These are phyloP conservation scores for Pogonomyrmex barbatus DNA, from an alignment of 1,140 invertebrate genomes.

Conservation along the genomic window DNA sequence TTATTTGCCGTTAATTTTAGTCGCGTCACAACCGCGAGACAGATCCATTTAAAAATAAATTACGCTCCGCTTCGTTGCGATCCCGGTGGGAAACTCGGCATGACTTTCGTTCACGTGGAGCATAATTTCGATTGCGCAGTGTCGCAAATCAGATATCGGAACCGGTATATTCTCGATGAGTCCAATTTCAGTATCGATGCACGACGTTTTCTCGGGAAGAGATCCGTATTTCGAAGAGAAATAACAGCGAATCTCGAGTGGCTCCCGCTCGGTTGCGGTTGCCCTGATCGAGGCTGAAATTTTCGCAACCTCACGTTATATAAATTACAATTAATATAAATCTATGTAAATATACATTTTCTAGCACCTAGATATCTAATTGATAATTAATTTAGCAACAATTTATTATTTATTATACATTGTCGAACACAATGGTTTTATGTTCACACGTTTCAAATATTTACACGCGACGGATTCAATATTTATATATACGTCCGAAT, in stretches of 20 bases:
- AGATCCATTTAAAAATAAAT: constrained; percentile 48
- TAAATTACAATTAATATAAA: not conserved
- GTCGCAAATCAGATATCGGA: constrained; percentile 55
- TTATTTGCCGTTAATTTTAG: constrained; percentile 59
- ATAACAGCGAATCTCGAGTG: not conserved
- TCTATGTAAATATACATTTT: not conserved
- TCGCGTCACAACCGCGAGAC: constrained; percentile 23
- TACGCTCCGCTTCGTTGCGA: constrained; percentile 30
- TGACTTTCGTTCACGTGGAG: constrained; percentile 2
- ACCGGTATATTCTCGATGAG: constrained; percentile 25
- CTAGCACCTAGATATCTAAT: too few relatives aligned
- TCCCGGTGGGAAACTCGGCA: constrained; percentile 32
- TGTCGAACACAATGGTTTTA: not conserved
- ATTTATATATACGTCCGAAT: not conserved
- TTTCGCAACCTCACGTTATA: not conserved
- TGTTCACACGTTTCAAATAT: not conserved
- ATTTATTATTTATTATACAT: constrained; percentile 2
- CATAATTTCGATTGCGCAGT: constrained; percentile 24
- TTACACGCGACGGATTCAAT: not conserved
- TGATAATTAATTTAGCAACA: not conserved
- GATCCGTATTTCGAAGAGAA: constrained; percentile 12
- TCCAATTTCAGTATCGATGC: constrained; percentile 29
- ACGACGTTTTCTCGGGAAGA: not conserved
- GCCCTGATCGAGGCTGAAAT: not conserved
- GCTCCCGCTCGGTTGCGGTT: not conserved